A percentile compares a stretch with the other conserved stretches of the same genome.
These are phyloP conservation scores for Chaetodon trifascialis DNA, from an alignment of 2,113 vertebrate genomes.

Conservation along the genomic window DNA sequence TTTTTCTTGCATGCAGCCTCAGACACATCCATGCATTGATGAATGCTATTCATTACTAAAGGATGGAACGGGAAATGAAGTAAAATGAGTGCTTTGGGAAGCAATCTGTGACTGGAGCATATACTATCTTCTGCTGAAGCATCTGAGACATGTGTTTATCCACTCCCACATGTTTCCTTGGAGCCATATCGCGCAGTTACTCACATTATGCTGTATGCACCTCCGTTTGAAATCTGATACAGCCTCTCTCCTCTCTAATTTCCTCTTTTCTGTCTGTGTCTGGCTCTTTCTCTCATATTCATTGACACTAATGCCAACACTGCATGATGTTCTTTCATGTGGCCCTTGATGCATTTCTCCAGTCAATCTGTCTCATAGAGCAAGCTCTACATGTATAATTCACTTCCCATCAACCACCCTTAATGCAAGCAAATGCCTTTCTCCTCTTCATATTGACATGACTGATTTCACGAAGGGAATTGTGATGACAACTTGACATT, in stretches of 20 bases:
- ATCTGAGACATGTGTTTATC: constrained; percentile 64
- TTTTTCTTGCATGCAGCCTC: constrained; percentile 15
- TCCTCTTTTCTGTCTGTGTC: constrained; percentile 13
- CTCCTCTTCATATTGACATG: constrained; percentile 9
- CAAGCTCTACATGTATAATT: constrained; percentile 28
- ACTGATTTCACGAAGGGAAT: constrained; percentile 12
- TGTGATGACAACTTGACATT: constrained; percentile 41
- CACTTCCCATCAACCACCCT: constrained; percentile 10
- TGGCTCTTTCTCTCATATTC: constrained; percentile 2
- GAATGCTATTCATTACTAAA: constrained; percentile 70
- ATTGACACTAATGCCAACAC: constrained; percentile 15
- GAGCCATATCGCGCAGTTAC: constrained; percentile 47
- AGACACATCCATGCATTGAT: constrained; percentile 54
- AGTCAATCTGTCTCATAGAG: constrained; percentile 23
- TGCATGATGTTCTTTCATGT: constrained; percentile 23
- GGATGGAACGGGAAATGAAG: constrained; percentile 63
- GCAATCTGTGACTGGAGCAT: constrained; percentile 48
- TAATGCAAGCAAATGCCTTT: constrained; percentile 41
- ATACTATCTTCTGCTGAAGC: constrained; percentile 33
- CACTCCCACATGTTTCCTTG: constrained; percentile 61
- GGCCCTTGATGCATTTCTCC: constrained; percentile 31
- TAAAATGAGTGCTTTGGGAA: constrained; percentile 62
- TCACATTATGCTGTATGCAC: constrained; percentile 30
- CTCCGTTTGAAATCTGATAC: constrained; percentile 52
- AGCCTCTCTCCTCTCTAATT: constrained; percentile 24